A percentile compares a stretch with the other conserved stretches of the same genome.
These are phyloP conservation scores for Tipula confusa DNA, from an alignment of 2,888 invertebrate species.

Conservation along the genomic window DNA sequence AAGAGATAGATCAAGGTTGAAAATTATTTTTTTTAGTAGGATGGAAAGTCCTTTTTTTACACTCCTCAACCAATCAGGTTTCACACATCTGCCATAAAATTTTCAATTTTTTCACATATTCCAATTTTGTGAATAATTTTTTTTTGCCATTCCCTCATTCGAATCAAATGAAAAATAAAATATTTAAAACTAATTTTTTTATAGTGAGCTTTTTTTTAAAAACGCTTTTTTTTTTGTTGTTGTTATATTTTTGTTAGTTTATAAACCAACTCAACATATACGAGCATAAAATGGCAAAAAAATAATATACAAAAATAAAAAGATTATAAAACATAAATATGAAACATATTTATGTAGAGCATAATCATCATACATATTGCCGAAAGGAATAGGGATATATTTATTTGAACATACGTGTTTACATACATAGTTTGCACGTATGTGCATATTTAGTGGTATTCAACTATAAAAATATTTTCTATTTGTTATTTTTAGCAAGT, in stretches of 20 bases:
- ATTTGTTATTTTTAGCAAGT: not conserved
- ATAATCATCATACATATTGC: slow-evolving; percentile 25
- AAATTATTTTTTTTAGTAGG: no score
- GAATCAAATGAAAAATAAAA: slow-evolving; percentile 20
- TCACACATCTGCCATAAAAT: not conserved
- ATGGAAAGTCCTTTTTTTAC: no score
- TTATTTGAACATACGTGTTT: not conserved
- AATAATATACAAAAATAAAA: not conserved
- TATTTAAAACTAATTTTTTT: not conserved
- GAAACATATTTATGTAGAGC: not conserved
- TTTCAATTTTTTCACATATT: not conserved
- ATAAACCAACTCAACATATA: slow-evolving; percentile 20
- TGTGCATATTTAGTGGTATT: slow-evolving; percentile 3
- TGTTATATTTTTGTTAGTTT: no score
- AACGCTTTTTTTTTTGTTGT: not conserved
- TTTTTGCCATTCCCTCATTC: not conserved
- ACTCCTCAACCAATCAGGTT: not conserved
- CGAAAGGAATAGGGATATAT: slow-evolving; percentile 6
- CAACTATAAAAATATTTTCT: not conserved
- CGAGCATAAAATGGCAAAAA: not conserved
- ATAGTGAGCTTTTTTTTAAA: not conserved
- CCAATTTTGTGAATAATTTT: not conserved
- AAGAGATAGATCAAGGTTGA: no score
- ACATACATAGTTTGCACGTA: not conserved
- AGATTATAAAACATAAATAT: slow-evolving; percentile 25